Conservation (phyloP, 2,888 invertebrate species). For the Scelioninae gen. 1 region DNA sequence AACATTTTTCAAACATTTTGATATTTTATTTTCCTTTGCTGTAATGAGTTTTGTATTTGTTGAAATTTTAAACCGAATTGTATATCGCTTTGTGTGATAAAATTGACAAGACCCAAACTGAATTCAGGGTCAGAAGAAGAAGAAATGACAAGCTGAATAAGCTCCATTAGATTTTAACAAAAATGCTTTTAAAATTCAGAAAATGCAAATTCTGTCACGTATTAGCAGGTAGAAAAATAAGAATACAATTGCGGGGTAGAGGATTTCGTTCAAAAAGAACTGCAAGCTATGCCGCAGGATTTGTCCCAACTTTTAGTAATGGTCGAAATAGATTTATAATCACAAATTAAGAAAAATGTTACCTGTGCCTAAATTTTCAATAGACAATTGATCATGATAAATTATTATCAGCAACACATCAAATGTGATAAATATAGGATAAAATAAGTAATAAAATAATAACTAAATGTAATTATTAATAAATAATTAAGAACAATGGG, state of each 20-base stretch:
- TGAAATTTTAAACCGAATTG: too few relatives aligned
- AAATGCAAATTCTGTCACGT: constrained; percentile 56
- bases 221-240: constrained; percentile 30
- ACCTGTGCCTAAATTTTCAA: too few relatives aligned
- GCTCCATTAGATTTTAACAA: constrained; percentile 19
- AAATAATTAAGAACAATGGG: too few relatives aligned
- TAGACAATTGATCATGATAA: too few relatives aligned
- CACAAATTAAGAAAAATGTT: too few relatives aligned
- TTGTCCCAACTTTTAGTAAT: constrained; percentile 12
- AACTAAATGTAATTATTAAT: too few relatives aligned
- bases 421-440: too few relatives aligned
- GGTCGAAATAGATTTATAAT: not conserved
- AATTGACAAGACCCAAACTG: not conserved
- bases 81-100: not conserved
- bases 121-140: not conserved
- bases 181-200: constrained; percentile 14
- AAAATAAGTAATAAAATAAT: too few relatives aligned
- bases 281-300: constrained; percentile 34
- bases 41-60: too few relatives aligned
- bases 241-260: constrained; percentile 10
- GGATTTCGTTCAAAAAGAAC: constrained; percentile 7
- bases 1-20: too few relatives aligned
- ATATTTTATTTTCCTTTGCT: too few relatives aligned
- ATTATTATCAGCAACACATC: too few relatives aligned
- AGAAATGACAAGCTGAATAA: not conserved